Evolutionary conservation across 2,797 vertebrate genomes (phyloP).

Genomic region (Neosilurus hyrtlii): DNA sequence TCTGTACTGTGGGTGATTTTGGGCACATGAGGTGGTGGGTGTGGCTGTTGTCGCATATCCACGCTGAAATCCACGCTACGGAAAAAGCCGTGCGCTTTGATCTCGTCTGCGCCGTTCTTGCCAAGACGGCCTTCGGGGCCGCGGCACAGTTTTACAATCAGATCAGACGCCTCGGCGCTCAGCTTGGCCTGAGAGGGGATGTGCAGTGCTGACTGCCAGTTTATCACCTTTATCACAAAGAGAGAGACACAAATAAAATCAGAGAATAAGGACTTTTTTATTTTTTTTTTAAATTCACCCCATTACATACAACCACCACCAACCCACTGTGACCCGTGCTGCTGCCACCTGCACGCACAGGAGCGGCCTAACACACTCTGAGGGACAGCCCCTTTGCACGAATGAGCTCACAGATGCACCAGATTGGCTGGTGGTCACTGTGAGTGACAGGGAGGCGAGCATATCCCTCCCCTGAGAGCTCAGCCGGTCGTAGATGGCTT

Average conservation of each 20-base stretch:
- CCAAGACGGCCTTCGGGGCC: slow-evolving; percentile 93
- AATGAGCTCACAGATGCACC: too few species aligned
- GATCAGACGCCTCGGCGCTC: slow-evolving; percentile 89
- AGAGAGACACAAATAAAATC: not conserved
- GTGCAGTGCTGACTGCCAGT: slow-evolving; percentile 92
- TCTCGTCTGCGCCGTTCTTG: slow-evolving; percentile 90
- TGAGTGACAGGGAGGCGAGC: too few species aligned
- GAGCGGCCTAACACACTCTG: too few species aligned
- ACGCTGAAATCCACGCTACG: slow-evolving; percentile 88
- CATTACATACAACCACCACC: too few species aligned
- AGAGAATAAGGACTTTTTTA: too few species aligned
- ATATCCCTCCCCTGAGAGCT: too few species aligned
- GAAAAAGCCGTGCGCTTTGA: slow-evolving; percentile 95
- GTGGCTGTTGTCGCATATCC: slow-evolving; percentile 85
- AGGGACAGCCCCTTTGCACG: too few species aligned
- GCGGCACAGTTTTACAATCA: slow-evolving; percentile 91
- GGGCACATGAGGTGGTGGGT: slow-evolving; percentile 88
- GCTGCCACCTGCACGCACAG: too few species aligned
- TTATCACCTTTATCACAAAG: slow-evolving; percentile 82
- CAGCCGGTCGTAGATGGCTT: too few species aligned
- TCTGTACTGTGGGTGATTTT: slow-evolving; percentile 94
- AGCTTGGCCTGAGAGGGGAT: slow-evolving; percentile 88
- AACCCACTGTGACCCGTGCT: too few species aligned
- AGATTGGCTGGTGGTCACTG: too few species aligned
- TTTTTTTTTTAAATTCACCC: too few species aligned